Conservation (phyloP, 2,888 invertebrate species). For the Corbicula japonica region DNA sequence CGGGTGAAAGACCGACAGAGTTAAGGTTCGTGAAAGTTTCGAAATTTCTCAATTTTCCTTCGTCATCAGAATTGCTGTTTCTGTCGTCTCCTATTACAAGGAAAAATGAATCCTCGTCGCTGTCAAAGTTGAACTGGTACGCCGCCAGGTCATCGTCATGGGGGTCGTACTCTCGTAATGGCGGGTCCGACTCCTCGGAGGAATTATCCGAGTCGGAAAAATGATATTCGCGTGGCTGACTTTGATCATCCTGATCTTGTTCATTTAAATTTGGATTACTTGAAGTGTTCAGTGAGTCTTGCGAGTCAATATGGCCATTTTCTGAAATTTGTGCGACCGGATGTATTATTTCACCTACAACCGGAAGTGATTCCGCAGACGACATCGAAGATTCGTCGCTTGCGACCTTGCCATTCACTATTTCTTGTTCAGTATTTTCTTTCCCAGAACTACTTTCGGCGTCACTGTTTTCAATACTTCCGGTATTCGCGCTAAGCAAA, state of each 20-base stretch:
- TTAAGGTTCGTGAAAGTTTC: constrained; percentile 70
- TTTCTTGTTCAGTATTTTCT: constrained; percentile 17
- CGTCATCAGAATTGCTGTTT: constrained; percentile 13
- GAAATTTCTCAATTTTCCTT: constrained; percentile 67
- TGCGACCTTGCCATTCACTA: constrained; percentile 16
- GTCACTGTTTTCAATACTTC: constrained; percentile 34
- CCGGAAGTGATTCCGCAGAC: constrained; percentile 52
- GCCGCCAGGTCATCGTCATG: constrained; percentile 72
- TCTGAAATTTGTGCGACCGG: constrained; percentile 27
- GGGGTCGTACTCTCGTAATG: constrained; percentile 72
- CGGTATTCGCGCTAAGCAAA: constrained; percentile 55
- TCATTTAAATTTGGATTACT: constrained; percentile 14
- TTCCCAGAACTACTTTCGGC: constrained; percentile 39
- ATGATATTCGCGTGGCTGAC: constrained; percentile 2
- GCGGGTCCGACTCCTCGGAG: constrained; percentile 67
- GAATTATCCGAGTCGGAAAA: constrained; percentile 36
- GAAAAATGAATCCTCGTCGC: constrained; percentile 72
- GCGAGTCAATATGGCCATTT: constrained; percentile 31
- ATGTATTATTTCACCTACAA: constrained; percentile 20
- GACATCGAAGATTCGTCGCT: constrained; percentile 38
- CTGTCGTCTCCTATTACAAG: constrained; percentile 57
- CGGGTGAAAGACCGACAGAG: constrained; percentile 66
- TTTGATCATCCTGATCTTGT: neutral
- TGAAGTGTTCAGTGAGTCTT: constrained; percentile 21
- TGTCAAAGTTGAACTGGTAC: constrained; percentile 62